Base-by-base conservation (phyloP, 2,113 vertebrate species). In the Pluvialis apricaria region DNA sequence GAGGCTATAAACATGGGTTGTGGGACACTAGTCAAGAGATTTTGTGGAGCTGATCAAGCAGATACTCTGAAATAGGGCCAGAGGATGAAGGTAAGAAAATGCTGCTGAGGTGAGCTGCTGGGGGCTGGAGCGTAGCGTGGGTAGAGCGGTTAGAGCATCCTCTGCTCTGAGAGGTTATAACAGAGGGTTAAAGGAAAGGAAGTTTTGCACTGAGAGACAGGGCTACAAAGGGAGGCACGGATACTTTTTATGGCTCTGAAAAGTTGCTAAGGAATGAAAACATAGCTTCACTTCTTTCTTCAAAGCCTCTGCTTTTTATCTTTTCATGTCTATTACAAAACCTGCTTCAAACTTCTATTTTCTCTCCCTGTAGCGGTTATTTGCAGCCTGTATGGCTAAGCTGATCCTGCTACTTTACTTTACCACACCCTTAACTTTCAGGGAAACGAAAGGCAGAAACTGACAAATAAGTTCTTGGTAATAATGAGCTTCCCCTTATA, bases 11-110 rank as follows among this genome's bases (percentile, higher is more conserved):
- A 70, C 32, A 28, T 3, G 61, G 38, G 9, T 14, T n/a, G 42
- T 31, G 58, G n/a, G 55, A 12, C 2, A 0, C 11, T 7, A 1
- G 2, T 7, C 3, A 8, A 3, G 49, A 9, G 34, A 9, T 24
- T 0, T 8, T 9, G 20, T 69, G 13, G 68, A 34, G 58, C 17
- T 86, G 40, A 7, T 16, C 2, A 9, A 62, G 78, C 2, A 13
- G 54, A 1, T 61, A 13, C 11, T 3, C 5, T 68, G 20, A 34
- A 34, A 29, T 13, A 42, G 29, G 88, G 40, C 14, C 10, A 10
- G 68, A 65, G 21, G 31, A 17, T 57, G 13, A 60, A 1, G 62
- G 58, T 52, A 26, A 55, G 45, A 1, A 84, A 58, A 31, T 6
- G 7, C 2, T 80, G 21, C 8, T 18, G 13, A 29, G 80, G 32